Evolutionary conservation across 2,797 vertebrate species (phyloP), one percentile per base, ranked within the genome.

Genomic region (Arvicola amphibius): DNA sequence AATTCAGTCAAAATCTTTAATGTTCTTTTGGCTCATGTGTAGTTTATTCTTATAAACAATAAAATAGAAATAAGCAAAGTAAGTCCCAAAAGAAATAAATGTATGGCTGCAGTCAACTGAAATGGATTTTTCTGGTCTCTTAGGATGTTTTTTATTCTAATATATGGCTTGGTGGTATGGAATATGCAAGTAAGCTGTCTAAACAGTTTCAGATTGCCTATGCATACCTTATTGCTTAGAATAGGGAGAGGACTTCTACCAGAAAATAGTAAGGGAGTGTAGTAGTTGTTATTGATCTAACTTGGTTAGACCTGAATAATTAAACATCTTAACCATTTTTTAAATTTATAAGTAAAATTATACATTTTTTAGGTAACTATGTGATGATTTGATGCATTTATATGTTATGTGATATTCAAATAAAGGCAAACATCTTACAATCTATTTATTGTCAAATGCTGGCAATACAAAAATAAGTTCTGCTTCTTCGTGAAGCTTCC

Each of bases 391-490:
- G 2, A 77, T 78, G 11, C 17, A 69, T 37, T 3, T 34, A 29
- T 12, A 56, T 3, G 17, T 11, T 51, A 3, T 59, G 0, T 61
- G 40, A 73, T n/a, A 6, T 37, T 87, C 2, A 87, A 80, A 80
- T 63, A 21, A 91, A n/a, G 27, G 17, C 37, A 74, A 51, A 63
- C 2, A 86, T 46, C 29, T 76, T 46, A n/a, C 21, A 74, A 51
- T 69, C 32, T 91, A 91, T 27, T 94, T 91, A 91, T 27, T 94
- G 21, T 61, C 46, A 94, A 81, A 74, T 46, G 27, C 25, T 63
- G 2, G 51, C 88, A 69, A 25, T 43, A 77, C 6, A 93, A 48
- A 95, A 93, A 48, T 53, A 17, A 94, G 37, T 32, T 88, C 37
- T 69, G 14, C 6, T 61, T 51, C 59, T 59, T 14, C 34, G 53